phyloP scores from a whole-genome alignment of 2,113 vertebrate genomes.

The Monarcha castaneiventris region DNA sequence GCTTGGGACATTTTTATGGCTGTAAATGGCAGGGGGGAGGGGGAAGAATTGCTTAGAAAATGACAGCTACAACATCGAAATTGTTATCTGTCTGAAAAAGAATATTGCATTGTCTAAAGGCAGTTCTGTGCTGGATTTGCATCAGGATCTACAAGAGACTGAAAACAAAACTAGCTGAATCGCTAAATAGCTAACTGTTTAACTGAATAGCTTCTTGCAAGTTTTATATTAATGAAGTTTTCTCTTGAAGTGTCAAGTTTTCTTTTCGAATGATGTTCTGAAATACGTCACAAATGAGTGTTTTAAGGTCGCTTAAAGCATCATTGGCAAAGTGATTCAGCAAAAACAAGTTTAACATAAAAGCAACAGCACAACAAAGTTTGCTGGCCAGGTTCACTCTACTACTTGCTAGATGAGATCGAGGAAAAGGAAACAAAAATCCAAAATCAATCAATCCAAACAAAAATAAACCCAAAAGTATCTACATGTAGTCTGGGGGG shows the following conservation, averaged over 20 bases:
- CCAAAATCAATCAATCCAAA: background rate
- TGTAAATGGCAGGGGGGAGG: background rate
- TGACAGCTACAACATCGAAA: background rate
- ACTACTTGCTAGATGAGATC: background rate
- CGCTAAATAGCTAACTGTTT: background rate
- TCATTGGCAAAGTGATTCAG: background rate
- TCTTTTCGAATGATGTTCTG: background rate
- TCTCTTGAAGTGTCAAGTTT: background rate
- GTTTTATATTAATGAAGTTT: background rate
- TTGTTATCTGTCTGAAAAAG: background rate
- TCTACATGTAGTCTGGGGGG: background rate
- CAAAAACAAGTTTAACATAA: background rate
- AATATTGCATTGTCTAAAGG: background rate
- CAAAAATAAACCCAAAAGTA: background rate
- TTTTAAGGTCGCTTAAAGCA: background rate
- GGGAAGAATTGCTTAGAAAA: background rate
- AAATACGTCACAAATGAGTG: background rate
- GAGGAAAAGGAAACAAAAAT: background rate
- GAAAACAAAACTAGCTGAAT: background rate
- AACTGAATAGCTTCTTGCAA: background rate
- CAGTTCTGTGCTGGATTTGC: background rate
- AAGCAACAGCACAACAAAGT: background rate
- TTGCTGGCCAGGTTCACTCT: background rate
- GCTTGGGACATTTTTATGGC: background rate
- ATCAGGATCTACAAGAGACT: background rate